Evolutionary conservation across 2,797 vertebrate species (phyloP).

Genomic region (Taenioides sp.): DNA sequence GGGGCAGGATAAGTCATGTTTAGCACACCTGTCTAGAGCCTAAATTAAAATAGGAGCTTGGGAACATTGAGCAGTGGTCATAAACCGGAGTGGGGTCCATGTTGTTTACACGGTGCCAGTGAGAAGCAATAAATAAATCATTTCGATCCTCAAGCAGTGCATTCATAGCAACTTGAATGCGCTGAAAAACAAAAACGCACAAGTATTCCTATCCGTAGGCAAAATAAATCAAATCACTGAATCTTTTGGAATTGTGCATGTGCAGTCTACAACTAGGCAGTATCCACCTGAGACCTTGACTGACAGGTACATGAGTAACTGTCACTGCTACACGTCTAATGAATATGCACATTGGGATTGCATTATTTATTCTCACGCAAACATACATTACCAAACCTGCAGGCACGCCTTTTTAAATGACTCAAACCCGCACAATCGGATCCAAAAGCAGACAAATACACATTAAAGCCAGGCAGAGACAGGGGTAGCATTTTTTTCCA

Average conservation of each 20-base stretch:
- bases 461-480: conserved; percentile 14
- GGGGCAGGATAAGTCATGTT: conserved; percentile 65
- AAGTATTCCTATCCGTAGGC: conserved; percentile 21
- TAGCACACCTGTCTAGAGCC: conserved; percentile 53
- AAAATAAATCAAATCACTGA: conserved; percentile 7
- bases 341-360: conserved; percentile 69
- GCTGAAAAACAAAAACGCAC: conserved; percentile 16
- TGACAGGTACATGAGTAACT: conserved; percentile 67
- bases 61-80: conserved; percentile 50
- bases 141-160: conserved; percentile 18
- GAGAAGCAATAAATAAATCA: conserved; percentile 57
- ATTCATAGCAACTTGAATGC: conserved; percentile 34
- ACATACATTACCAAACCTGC: neutral
- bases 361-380: conserved; percentile 47
- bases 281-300: conserved; percentile 53
- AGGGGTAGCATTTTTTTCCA: conserved; percentile 33
- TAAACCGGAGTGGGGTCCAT: conserved; percentile 57
- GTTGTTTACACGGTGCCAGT: conserved; percentile 44
- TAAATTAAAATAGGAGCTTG: conserved; percentile 55
- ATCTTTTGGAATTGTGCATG: conserved; percentile 21
- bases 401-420: conserved; percentile 34
- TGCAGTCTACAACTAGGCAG: conserved; percentile 19
- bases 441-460: conserved; percentile 9
- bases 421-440: conserved; percentile 30
- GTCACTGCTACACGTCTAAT: conserved; percentile 58